Conservation (phyloP, 2,113 vertebrate genomes). For the Tonatia bakeri region DNA sequence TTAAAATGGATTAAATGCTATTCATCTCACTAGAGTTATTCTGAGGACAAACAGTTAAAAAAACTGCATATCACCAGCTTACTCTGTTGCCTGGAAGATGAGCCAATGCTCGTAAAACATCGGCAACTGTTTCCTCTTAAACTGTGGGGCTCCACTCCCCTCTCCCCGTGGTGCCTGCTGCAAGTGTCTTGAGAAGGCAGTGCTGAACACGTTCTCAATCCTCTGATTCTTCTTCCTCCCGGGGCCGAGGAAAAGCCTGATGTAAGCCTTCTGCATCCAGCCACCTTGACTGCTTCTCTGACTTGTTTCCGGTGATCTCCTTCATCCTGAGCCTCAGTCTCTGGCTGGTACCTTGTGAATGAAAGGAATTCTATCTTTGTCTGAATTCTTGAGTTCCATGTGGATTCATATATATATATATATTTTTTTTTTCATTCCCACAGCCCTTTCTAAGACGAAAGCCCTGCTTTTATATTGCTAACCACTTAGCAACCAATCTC, state of each 20-base stretch:
- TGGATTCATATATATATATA: too few relatives aligned
- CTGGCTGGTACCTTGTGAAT: not conserved
- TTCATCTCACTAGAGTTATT: not conserved
- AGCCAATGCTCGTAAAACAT: not conserved
- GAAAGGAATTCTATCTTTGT: not conserved
- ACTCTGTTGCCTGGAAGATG: not conserved
- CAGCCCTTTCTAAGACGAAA: not conserved
- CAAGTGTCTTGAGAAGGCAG: not conserved
- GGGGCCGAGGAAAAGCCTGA: not conserved
- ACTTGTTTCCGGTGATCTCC: not conserved
- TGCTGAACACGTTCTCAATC: not conserved
- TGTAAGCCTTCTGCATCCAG: not conserved
- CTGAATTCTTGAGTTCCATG: not conserved
- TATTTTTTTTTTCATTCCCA: not conserved
- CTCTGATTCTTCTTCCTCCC: not conserved
- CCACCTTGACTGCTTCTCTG: not conserved
- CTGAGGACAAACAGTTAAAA: not conserved
- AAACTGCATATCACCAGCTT: not conserved
- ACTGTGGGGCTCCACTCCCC: too few relatives aligned
- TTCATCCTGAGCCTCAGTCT: not conserved
- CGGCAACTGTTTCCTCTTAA: not conserved
- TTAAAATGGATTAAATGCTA: not conserved
- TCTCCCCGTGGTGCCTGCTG: rapidly evolving
- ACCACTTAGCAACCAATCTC: not conserved
- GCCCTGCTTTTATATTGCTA: not conserved